Percentiles rank a stretch among this genome's conserved stretches.
These are phyloP conservation scores for Creontiades dilutus DNA, from an alignment of 2,888 invertebrate genomes.

Conservation along the genomic window DNA sequence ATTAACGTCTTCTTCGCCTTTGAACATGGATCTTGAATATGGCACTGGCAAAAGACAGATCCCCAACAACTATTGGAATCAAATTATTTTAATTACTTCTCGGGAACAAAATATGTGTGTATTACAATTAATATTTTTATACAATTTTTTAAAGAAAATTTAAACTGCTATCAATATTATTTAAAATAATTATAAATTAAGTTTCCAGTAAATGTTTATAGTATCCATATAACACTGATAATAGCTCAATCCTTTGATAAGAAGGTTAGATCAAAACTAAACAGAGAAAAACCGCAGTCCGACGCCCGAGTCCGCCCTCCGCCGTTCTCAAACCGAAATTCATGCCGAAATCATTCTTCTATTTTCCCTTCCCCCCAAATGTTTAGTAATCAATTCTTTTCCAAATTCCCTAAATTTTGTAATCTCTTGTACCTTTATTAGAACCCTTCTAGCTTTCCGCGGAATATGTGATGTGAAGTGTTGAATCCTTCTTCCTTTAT, in stretches of 20 bases:
- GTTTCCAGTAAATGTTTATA: no score
- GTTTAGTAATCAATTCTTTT: background rate
- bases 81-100: no score
- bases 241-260: background rate
- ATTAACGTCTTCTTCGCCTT: no score
- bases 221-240: background rate
- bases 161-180: no score
- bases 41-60: no score
- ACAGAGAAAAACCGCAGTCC: background rate
- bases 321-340: slow-evolving; percentile 9
- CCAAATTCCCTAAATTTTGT: background rate
- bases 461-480: background rate
- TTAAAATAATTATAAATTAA: no score
- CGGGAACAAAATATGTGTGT: no score
- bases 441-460: background rate
- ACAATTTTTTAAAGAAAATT: no score
- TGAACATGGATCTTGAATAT: no score
- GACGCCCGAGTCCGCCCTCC: slow-evolving; percentile 20
- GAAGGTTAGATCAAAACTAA: background rate
- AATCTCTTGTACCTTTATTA: background rate
- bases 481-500: background rate
- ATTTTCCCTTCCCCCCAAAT: background rate
- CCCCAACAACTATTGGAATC: no score
- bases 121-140: no score
- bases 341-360: background rate